Evolutionary conservation across 2,797 vertebrate species (phyloP).

Genomic region (Xenopus petersii): DNA sequence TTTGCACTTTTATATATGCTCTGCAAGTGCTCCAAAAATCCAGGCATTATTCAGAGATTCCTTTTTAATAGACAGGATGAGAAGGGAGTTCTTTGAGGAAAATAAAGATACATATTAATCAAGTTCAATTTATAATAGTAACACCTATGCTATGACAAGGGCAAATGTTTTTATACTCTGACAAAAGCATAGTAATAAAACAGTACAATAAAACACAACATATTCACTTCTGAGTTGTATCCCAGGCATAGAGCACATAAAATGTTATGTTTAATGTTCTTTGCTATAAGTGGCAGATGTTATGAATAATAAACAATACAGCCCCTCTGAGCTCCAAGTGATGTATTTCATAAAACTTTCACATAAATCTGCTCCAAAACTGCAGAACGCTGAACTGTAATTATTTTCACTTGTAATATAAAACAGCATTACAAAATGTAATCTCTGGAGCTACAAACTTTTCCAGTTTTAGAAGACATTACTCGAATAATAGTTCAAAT

Average conservation of each 20-base stretch:
- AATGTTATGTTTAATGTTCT: constrained; percentile 59
- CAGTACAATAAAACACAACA: constrained; percentile 50
- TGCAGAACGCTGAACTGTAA: constrained; percentile 52
- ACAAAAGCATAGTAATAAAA: constrained; percentile 42
- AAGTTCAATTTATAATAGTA: too few relatives aligned
- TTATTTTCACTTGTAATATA: constrained; percentile 50
- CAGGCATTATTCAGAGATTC: too few relatives aligned
- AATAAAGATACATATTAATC: too few relatives aligned
- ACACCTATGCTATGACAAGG: neutral
- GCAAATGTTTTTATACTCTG: constrained; percentile 33
- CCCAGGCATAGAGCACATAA: constrained; percentile 60
- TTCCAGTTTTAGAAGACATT: constrained; percentile 11
- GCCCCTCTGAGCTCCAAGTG: constrained; percentile 61
- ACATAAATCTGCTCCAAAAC: constrained; percentile 62
- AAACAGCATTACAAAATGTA: constrained; percentile 34
- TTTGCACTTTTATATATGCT: too few relatives aligned
- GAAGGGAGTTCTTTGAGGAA: too few relatives aligned
- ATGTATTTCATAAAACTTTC: constrained; percentile 60
- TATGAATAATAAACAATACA: constrained; percentile 67
- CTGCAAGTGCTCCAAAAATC: too few relatives aligned
- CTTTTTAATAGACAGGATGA: too few relatives aligned
- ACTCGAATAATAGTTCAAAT: constrained; percentile 4
- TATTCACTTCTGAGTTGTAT: constrained; percentile 60
- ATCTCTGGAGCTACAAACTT: constrained; percentile 19
- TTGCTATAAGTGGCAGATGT: constrained; percentile 64